Evolutionary conservation across 2,888 invertebrate genomes (phyloP).

Genomic region (Maniola hyperantus): DNA sequence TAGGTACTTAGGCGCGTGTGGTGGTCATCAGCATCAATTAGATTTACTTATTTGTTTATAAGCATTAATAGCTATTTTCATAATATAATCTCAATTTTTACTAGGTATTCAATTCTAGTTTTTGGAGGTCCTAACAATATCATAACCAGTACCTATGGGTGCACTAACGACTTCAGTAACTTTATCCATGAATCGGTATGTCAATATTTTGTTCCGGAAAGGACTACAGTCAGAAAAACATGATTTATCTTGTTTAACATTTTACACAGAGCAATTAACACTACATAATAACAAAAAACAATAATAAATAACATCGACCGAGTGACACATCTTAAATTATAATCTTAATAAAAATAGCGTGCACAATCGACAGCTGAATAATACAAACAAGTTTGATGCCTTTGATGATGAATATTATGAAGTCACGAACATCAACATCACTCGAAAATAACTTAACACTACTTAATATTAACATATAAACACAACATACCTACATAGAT

Average conservation of each 20-base stretch:
- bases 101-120: too few species aligned
- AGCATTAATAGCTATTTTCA: too few species aligned
- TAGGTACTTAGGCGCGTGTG: too few species aligned
- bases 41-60: too few species aligned
- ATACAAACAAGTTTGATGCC: constrained; percentile 6
- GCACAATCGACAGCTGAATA: constrained; percentile 23
- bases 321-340: neutral
- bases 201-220: too few species aligned
- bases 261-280: neutral
- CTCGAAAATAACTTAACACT: neutral
- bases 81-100: too few species aligned
- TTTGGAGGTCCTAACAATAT: too few species aligned
- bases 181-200: too few species aligned
- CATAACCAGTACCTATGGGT: too few species aligned
- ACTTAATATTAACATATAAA: neutral
- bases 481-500: neutral
- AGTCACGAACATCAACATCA: constrained; percentile 22
- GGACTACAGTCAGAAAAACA: neutral
- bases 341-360: constrained; percentile 10
- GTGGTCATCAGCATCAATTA: too few species aligned
- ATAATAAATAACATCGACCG: neutral
- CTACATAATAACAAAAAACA: neutral
- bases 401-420: constrained; percentile 22
- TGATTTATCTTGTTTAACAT: neutral
- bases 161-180: too few species aligned